A percentile compares a stretch with the other conserved stretches of the same genome.
Conservation (phyloP, 2,888 invertebrate genomes). For the Sarcophaga rosellei region DNA sequence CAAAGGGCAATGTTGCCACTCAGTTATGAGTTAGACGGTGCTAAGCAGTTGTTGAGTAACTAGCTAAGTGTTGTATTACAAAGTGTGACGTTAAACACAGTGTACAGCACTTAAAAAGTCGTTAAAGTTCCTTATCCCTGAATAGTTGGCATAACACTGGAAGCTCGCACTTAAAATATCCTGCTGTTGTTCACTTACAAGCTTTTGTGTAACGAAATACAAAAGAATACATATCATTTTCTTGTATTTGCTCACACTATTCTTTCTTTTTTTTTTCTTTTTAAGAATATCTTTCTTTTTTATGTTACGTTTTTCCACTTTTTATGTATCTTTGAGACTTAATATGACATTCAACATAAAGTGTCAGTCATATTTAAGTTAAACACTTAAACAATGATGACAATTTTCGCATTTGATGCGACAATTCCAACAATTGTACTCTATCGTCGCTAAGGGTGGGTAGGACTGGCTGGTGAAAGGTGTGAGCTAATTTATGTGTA, state of each 20-base stretch:
- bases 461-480: too few species aligned
- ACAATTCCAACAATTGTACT: too few species aligned
- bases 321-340: constrained; percentile 6
- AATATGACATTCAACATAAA: constrained; percentile 59
- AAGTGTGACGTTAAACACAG: too few species aligned
- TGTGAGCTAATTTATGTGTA: too few species aligned
- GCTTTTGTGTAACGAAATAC: constrained; percentile 24
- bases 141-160: not conserved
- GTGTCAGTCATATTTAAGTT: constrained; percentile 50
- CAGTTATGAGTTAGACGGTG: too few species aligned
- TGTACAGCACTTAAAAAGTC: not conserved
- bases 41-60: too few species aligned
- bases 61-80: too few species aligned
- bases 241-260: constrained; percentile 6
- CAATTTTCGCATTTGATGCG: constrained; percentile 45
- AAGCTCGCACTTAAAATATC: not conserved
- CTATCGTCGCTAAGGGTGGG: too few species aligned
- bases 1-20: too few species aligned
- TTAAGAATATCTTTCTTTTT: not conserved
- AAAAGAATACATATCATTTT: constrained; percentile 6
- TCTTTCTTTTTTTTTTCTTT: not conserved
- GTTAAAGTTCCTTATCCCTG: not conserved
- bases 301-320: not conserved
- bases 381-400: constrained; percentile 55
- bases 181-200: constrained; percentile 5